Base-by-base conservation (phyloP, 2,888 invertebrate species). In the Stenchaetothrips biformis region DNA sequence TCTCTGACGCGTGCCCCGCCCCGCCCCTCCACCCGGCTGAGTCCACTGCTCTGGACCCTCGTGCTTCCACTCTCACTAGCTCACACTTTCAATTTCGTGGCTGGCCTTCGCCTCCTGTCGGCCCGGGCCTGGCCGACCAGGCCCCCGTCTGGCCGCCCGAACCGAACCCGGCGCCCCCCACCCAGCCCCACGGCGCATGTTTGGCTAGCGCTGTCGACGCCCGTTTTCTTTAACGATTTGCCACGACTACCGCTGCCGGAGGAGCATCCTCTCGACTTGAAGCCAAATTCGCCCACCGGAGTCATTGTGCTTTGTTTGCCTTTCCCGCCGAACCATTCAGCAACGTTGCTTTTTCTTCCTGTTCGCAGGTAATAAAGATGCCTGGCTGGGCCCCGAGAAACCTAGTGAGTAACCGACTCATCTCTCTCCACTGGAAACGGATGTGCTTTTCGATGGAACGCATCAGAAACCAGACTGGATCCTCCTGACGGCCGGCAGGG, bases 61-160 rank as follows among this genome's bases (percentile, higher is more conserved):
- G n/a, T 74, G 67, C 21, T 74, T 74, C 67, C 67, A 74, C 67
- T 74, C 67, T 74, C 67, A 74, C 67, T 74, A 25, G 67, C 67
- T 74, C 67, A 74, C 67, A 74, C 67, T 74, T 74, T 74, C 67
- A 74, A 74, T 74, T 74, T 74, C 67, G 67, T 74, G 67, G 67
- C 67, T 74, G 67, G 67, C 67, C 67, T 74, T 74, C 67, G 25
- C 21, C 21, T 21, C 53, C 1, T 11, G 53, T 7, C 59, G 11
- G 59, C 18, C 16, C 59, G 59, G 59, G 59, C 59, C 59, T 2
- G 59, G 59, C 59, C 59, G 59, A 16, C 59, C 59, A 16, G 18
- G 59, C 59, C 13, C 13, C 13, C 59, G 7, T 18, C 59, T 18
- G 59, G 18, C 13, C 13, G 13, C 59, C 18, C 59, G 18, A 59